Conservation (phyloP, 1,140 invertebrate genomes). For the Bicyclus anynana region DNA sequence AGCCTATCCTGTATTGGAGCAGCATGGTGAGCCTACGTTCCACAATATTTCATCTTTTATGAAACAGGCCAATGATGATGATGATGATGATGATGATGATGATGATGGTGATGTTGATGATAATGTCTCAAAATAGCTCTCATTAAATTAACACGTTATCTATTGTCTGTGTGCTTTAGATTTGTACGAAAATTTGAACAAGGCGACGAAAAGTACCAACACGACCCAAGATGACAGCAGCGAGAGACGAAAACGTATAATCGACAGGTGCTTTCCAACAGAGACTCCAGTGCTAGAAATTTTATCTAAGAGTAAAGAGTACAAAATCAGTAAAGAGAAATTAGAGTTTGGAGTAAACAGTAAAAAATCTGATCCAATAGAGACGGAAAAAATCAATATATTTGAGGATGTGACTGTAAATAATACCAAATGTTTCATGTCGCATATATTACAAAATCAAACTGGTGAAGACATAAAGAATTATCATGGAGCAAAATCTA, state of each 20-base stretch:
- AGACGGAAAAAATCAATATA: too few species aligned
- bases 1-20: too few species aligned
- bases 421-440: neutral
- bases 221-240: slow-evolving; percentile 8
- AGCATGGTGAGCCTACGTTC: too few species aligned
- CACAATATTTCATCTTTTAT: too few species aligned
- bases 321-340: too few species aligned
- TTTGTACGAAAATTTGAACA: slow-evolving; percentile 1
- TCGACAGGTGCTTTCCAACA: slow-evolving; percentile 16
- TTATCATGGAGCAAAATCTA: neutral
- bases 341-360: too few species aligned
- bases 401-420: neutral
- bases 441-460: neutral
- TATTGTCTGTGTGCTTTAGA: slow-evolving; percentile 1
- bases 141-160: too few species aligned
- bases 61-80: too few species aligned
- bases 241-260: slow-evolving; percentile 25
- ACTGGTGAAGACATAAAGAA: neutral
- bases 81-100: too few species aligned
- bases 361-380: too few species aligned
- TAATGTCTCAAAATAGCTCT: too few species aligned
- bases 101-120: too few species aligned
- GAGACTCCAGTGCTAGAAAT: neutral
- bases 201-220: slow-evolving; percentile 6
- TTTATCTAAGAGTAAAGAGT: neutral